Conservation (phyloP, 2,797 vertebrate genomes). For the Gymnothorax reevesii region DNA sequence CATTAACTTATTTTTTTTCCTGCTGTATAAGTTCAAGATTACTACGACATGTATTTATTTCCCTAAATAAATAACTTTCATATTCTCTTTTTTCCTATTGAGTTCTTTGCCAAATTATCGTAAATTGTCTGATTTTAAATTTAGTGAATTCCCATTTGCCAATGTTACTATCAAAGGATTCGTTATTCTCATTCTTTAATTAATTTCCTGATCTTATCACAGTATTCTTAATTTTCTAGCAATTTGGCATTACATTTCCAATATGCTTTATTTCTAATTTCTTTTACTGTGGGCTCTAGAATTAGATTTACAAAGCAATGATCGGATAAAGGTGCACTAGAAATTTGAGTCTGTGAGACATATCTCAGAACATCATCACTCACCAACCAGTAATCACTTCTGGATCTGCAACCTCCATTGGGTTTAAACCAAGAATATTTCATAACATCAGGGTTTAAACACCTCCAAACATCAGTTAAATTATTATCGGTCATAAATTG, state of each 20-base stretch:
- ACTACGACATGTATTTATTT: background rate
- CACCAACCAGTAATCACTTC: background rate
- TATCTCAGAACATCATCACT: background rate
- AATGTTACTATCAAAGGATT: too few species aligned
- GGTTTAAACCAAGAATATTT: background rate
- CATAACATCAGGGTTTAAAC: background rate
- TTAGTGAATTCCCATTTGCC: too few species aligned
- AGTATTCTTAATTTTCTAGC: too few species aligned
- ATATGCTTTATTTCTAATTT: too few species aligned
- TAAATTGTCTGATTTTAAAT: too few species aligned
- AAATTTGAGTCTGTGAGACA: background rate
- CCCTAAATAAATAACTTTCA: too few species aligned
- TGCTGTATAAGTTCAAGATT: background rate
- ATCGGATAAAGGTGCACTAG: background rate
- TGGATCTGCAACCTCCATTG: background rate
- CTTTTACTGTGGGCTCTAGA: too few species aligned
- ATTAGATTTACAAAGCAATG: background rate
- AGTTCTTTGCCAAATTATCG: too few species aligned
- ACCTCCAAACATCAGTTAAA: slow-evolving; percentile 1
- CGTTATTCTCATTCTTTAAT: too few species aligned
- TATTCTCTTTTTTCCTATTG: background rate
- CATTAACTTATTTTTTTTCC: background rate
- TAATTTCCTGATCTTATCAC: too few species aligned
- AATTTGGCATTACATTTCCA: too few species aligned
- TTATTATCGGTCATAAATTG: background rate